Base-by-base conservation (phyloP, 2,113 vertebrate species). In the Chaetorhynchus papuensis region DNA sequence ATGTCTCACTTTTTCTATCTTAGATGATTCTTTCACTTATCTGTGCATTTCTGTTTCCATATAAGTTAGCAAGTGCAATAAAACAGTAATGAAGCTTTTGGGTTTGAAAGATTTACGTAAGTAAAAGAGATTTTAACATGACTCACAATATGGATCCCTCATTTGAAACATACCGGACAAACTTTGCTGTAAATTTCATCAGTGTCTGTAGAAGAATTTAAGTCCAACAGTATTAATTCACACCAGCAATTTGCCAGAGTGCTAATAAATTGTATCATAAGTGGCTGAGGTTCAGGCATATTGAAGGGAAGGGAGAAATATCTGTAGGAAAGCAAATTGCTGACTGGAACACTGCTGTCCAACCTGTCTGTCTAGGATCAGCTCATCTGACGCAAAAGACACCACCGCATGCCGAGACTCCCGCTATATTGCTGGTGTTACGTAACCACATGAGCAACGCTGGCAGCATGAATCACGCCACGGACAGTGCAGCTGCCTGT, bases 391-490 rank as follows among this genome's bases (percentile, higher is more conserved):
- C 59, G 49, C 54, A 27, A 70, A 81, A 87, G 72, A 76, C 27
- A 68, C 20, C 10, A 17, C 33, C 61, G 24, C 3, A 15, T 15
- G 11, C 31, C 72, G 30, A 60, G 33, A 10, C 11, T 75, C 8
- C 75, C 0, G 0, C 16, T 17, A 6, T 27, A 24, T 10, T 15
- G 14, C 39, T 37, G 0, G 0, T 13, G 9, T 66, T 80, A 41
- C 1, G 0, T 47, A 64, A 41, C 47, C 8, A 1, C 6, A 13
- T 1, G 3, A 90, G 30, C 39, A 35, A 30, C 3, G 24, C 31
- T 75, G 28, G 18, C 54, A 63, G 80, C 66, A 91, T 12, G 14
- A 82, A n/a, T 68, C 52, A 21, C 2, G 5, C 10, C 1, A 47
- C 2, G 27, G 64, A 24, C 60, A 61, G 41, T 17, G 14, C n/a